A percentile compares a stretch with the other conserved stretches of the same genome.
These are phyloP conservation scores for Nebria ingens DNA, from an alignment of 1,140 invertebrate species.

Conservation along the genomic window DNA sequence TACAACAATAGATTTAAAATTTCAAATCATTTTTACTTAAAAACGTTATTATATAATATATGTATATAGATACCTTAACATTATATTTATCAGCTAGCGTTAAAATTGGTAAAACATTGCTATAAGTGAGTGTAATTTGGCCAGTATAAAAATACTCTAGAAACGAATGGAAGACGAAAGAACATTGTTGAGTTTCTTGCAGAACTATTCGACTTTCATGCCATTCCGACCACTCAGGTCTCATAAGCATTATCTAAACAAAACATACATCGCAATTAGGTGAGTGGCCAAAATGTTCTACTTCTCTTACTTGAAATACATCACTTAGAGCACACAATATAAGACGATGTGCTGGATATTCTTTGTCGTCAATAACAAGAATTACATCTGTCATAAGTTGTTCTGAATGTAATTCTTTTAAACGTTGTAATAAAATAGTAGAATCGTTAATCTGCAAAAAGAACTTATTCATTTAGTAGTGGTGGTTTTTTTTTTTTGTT, in stretches of 20 bases:
- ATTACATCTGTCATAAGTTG: constrained; percentile 78
- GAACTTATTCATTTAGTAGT: too few relatives aligned
- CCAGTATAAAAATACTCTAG: constrained; percentile 90
- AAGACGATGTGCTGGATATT: constrained; percentile 80
- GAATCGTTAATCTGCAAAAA: constrained; percentile 66
- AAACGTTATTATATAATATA: too few relatives aligned
- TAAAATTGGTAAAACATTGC: constrained; percentile 73
- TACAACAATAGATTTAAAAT: constrained; percentile 21
- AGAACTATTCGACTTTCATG: constrained; percentile 72
- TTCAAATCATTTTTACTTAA: too few relatives aligned
- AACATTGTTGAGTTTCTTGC: constrained; percentile 75
- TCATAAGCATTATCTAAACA: constrained; percentile 84
- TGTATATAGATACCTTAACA: constrained; percentile 74
- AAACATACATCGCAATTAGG: constrained; percentile 5
- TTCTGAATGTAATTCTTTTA: constrained; percentile 71
- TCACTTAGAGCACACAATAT: constrained; percentile 91
- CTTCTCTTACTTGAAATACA: constrained; percentile 71
- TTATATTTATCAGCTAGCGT: constrained; percentile 91
- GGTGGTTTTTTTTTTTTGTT: too few relatives aligned
- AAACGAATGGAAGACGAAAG: constrained; percentile 78
- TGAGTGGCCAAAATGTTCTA: neutral
- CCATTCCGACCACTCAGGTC: constrained; percentile 84
- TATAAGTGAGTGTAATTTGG: constrained; percentile 71
- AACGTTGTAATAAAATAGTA: constrained; percentile 64
- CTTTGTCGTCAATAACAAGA: constrained; percentile 64